Conservation (phyloP, 2,113 vertebrate species). For the Lutjanus erythropterus region DNA sequence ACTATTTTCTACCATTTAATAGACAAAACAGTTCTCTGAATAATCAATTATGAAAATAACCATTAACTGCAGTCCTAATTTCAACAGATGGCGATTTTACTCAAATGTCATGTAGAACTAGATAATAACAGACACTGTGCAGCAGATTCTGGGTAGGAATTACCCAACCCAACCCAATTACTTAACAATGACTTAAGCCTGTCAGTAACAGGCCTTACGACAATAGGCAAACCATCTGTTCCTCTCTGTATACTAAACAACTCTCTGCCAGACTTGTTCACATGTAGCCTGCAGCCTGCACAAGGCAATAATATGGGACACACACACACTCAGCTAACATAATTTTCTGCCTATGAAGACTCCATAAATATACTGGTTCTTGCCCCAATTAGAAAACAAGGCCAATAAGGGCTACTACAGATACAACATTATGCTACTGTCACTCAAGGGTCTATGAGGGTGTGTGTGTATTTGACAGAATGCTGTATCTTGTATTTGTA, state of each 20-base stretch:
- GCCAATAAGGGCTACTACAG: slow-evolving; percentile 26
- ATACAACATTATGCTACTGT: slow-evolving; percentile 51
- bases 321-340: slow-evolving; percentile 20
- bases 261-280: slow-evolving; percentile 38
- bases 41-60: neutral
- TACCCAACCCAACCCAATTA: slow-evolving; percentile 51
- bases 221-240: slow-evolving; percentile 74
- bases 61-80: neutral
- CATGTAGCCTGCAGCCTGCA: slow-evolving; percentile 55
- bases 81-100: neutral
- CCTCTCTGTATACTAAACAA: slow-evolving; percentile 60
- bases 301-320: slow-evolving; percentile 49
- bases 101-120: neutral
- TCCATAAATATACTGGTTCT: slow-evolving; percentile 54
- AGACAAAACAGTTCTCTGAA: neutral
- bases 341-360: slow-evolving; percentile 26
- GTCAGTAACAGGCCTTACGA: slow-evolving; percentile 38
- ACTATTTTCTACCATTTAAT: neutral
- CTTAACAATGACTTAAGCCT: slow-evolving; percentile 66
- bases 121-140: slow-evolving; percentile 13
- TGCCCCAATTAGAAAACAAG: slow-evolving; percentile 46
- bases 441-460: slow-evolving; percentile 37
- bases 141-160: slow-evolving; percentile 36
- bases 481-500: slow-evolving; percentile 40
- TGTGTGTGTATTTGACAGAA: slow-evolving; percentile 37